Conservation (phyloP, 2,113 vertebrate genomes). For the Chunga burmeisteri region DNA sequence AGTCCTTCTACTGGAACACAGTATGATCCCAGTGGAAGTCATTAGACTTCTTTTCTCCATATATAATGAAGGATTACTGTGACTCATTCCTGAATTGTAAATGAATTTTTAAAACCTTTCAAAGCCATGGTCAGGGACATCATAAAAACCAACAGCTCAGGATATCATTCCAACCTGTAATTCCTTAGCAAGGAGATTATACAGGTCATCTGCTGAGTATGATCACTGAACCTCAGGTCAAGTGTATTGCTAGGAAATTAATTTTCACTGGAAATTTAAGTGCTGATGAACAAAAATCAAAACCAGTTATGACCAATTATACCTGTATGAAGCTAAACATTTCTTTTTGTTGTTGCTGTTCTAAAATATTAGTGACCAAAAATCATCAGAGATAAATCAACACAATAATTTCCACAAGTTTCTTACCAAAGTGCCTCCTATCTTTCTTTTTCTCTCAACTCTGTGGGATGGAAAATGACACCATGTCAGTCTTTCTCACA, state of each 20-base stretch:
- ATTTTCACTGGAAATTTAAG: neutral
- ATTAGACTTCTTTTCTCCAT: slow-evolving; percentile 43
- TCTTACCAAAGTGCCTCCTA: neutral
- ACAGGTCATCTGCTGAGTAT: neutral
- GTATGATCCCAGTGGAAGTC: slow-evolving; percentile 54
- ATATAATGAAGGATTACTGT: slow-evolving; percentile 41
- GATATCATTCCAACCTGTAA: neutral
- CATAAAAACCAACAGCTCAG: neutral
- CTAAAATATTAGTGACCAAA: neutral
- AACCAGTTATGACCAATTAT: neutral
- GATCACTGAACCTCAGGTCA: neutral
- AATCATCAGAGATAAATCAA: neutral
- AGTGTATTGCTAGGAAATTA: neutral
- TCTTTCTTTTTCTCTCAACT: neutral
- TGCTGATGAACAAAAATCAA: neutral
- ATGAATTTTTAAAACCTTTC: slow-evolving; percentile 56
- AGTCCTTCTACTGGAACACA: neutral
- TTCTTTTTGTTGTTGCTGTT: neutral
- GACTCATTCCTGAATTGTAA: slow-evolving; percentile 51
- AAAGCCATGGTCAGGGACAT: neutral
- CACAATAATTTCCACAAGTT: neutral
- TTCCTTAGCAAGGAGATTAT: neutral
- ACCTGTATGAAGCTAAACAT: neutral
- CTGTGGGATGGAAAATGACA: neutral
- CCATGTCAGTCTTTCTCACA: neutral